Evolutionary conservation across 2,888 invertebrate genomes (phyloP), one percentile per base, ranked within the genome.

Genomic region (Cloeon dipterum): DNA sequence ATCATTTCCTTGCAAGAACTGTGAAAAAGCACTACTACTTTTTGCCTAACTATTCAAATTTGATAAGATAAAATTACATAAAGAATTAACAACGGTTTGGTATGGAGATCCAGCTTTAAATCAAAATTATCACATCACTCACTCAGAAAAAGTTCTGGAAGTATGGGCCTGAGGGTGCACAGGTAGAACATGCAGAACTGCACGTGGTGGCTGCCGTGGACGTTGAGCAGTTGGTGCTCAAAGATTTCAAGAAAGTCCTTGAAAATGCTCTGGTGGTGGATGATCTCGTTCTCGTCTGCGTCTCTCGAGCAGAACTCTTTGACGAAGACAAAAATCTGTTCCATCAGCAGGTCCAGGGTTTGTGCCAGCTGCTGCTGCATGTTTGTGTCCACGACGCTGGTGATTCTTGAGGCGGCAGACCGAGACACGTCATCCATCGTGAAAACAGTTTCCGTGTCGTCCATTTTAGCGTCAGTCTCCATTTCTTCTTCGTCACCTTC

Each of bases 121-220:
- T n/a, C n/a, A n/a, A n/a, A n/a, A n/a, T n/a, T n/a, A n/a, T n/a
- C n/a, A n/a, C n/a, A n/a, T n/a, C n/a, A 21, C 7, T 10, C 21
- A 21, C 21, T 21, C 16, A 29, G 5, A 29, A 29, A 29, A n/a
- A 14, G 29, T n/a, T 29, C 29, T 5, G 16, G 29, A 10, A 29
- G 14, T 29, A 29, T 29, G 7, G 16, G 16, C 14, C 16, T n/a
- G 13, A 29, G n/a, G 10, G 29, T 14, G n/a, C 29, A 29, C 7
- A 77, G 55, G 48, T 75, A 70, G 54, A 83, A 82, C 53, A 81
- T 58, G 5, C 75, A 49, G 52, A 74, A 85, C 54, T 82, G 85
- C 2, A 75, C 66, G 52, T 82, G 79, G 50, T 72, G 69, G 23
- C 46, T 65, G 48, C 52, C 56, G 43, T 59, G 54, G 1, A 60